These are phyloP conservation scores for Dendrocincla fuliginosa DNA, from an alignment of 2,797 vertebrate genomes.

Conservation along the genomic window DNA sequence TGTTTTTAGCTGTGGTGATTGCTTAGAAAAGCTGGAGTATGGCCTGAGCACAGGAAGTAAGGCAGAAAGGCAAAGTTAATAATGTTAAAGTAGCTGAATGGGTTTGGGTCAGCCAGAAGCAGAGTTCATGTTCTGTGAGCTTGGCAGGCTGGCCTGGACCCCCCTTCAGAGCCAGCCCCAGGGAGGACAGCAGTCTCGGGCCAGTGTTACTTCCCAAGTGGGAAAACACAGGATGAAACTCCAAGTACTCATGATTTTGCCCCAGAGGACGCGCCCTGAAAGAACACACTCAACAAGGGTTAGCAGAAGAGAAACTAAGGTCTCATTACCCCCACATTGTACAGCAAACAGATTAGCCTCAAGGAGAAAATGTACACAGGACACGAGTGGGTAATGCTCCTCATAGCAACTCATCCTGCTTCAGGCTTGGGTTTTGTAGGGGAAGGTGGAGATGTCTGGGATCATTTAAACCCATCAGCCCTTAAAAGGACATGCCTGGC, in stretches of 20 bases:
- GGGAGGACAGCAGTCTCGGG: accelerated
- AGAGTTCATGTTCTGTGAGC: accelerated
- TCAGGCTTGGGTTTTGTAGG: background rate
- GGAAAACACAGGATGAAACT: background rate
- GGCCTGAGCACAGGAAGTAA: background rate
- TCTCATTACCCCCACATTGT: background rate
- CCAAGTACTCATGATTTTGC: background rate
- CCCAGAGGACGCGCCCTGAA: background rate
- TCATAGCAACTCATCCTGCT: background rate
- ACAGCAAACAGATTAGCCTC: background rate
- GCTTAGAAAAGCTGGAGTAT: background rate
- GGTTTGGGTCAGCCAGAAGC: background rate
- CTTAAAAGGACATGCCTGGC: background rate
- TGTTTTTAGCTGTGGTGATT: background rate
- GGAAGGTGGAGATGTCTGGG: background rate
- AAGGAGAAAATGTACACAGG: background rate
- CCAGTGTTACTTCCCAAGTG: background rate
- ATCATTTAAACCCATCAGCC: background rate
- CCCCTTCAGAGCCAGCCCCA: background rate
- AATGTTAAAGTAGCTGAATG: background rate
- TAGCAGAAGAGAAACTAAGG: background rate
- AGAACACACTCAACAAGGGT: background rate
- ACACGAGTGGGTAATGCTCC: background rate
- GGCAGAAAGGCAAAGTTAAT: background rate
- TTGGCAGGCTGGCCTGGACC: background rate